A percentile compares a stretch with the other conserved stretches of the same genome.
These are phyloP conservation scores for Phania funesta DNA, from an alignment of 2,888 invertebrate genomes.

Conservation along the genomic window DNA sequence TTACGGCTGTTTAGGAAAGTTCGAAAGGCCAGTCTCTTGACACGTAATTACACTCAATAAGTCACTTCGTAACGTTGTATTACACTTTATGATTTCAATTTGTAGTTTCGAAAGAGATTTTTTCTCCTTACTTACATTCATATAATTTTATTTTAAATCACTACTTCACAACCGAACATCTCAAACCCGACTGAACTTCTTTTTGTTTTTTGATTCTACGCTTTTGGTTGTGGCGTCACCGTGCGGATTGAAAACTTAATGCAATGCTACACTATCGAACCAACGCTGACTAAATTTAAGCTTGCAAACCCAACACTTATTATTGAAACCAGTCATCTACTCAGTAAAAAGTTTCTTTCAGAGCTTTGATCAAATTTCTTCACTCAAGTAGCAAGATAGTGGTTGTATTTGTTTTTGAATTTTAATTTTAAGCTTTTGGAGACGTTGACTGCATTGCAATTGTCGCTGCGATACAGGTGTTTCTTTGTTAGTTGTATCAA, in stretches of 20 bases:
- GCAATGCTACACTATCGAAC: not conserved
- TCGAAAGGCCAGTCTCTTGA: too few species aligned
- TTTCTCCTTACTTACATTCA: constrained; percentile 30
- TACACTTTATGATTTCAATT: constrained; percentile 16
- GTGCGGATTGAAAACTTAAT: not conserved
- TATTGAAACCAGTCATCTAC: too few species aligned
- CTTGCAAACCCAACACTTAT: not conserved
- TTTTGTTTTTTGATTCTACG: constrained; percentile 19
- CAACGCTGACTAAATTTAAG: constrained; percentile 23
- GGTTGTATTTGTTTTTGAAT: too few species aligned
- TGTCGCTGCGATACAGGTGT: too few species aligned
- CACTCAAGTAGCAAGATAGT: too few species aligned
- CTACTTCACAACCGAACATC: constrained; percentile 62
- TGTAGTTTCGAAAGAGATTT: not conserved
- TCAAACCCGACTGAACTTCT: constrained; percentile 65
- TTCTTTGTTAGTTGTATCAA: too few species aligned
- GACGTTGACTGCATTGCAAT: too few species aligned
- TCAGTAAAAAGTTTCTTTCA: not conserved
- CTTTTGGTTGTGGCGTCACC: constrained; percentile 10
- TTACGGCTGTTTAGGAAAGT: too few species aligned
- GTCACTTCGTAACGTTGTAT: too few species aligned
- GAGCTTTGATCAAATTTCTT: too few species aligned
- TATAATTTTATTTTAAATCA: constrained; percentile 31
- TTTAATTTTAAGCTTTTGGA: too few species aligned
- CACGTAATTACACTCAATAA: too few species aligned